phyloP scores from a whole-genome alignment of 2,797 vertebrate species.

The Ispidina picta region DNA sequence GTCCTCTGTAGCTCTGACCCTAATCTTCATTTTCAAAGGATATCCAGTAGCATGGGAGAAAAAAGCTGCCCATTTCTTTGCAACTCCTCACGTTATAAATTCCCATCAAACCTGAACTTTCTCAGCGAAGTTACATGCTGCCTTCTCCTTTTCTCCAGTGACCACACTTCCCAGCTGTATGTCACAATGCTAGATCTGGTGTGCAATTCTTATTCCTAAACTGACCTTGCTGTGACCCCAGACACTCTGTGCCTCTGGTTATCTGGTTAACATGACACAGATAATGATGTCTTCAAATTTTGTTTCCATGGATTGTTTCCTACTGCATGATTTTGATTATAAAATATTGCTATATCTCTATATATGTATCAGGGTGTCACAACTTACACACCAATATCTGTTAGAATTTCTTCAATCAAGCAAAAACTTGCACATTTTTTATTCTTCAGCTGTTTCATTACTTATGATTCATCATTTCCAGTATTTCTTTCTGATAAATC shows the following conservation, averaged over 20 bases:
- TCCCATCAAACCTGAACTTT: slow-evolving; percentile 14
- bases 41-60: neutral
- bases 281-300: slow-evolving; percentile 39
- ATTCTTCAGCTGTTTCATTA: slow-evolving; percentile 55
- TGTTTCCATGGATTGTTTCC: neutral
- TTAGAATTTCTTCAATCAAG: slow-evolving; percentile 63
- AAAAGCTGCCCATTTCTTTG: slow-evolving; percentile 1
- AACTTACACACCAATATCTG: slow-evolving; percentile 20
- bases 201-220: neutral
- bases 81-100: neutral
- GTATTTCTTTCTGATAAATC: slow-evolving; percentile 65
- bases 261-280: slow-evolving; percentile 33
- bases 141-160: neutral
- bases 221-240: neutral
- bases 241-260: neutral
- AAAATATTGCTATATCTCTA: slow-evolving; percentile 6
- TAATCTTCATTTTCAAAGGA: slow-evolving; percentile 33
- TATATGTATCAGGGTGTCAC: slow-evolving; percentile 16
- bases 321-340: slow-evolving; percentile 46
- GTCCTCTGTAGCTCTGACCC: neutral
- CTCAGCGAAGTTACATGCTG: neutral
- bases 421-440: slow-evolving; percentile 37
- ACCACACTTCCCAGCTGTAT: neutral
- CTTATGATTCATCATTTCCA: slow-evolving; percentile 61
- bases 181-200: neutral